Conservation (phyloP, 2,113 vertebrate genomes). For the Vidua macroura region DNA sequence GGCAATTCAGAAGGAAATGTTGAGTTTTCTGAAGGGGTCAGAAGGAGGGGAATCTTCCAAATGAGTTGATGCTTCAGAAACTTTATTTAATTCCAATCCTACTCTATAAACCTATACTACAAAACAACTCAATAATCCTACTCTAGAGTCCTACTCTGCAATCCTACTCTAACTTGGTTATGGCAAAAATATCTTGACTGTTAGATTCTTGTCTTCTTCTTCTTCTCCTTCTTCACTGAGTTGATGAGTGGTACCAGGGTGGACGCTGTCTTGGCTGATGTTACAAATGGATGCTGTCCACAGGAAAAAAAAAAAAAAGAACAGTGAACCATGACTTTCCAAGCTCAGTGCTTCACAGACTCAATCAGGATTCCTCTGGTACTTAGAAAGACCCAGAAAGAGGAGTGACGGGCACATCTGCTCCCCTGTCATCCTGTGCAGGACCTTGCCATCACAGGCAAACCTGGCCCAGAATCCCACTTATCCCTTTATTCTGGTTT, state of each 20-base stretch:
- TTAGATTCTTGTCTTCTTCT: neutral
- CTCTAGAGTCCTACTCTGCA: neutral
- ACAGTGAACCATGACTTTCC: neutral
- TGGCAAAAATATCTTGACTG: neutral
- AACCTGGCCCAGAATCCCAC: neutral
- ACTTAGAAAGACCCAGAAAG: neutral
- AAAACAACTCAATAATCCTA: too few relatives aligned
- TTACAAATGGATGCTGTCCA: neutral
- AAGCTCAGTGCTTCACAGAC: neutral
- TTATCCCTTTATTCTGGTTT: neutral
- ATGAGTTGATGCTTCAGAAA: conserved; percentile 53
- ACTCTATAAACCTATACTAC: neutral
- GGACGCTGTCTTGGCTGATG: neutral
- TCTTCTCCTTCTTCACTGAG: neutral
- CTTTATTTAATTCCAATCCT: conserved; percentile 46
- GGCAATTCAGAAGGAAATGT: conserved; percentile 66
- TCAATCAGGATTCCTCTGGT: neutral
- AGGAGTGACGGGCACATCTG: neutral
- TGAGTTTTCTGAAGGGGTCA: conserved; percentile 30
- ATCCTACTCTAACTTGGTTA: conserved; percentile 29
- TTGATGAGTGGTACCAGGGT: neutral
- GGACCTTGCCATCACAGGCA: neutral
- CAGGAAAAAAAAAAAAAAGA: neutral
- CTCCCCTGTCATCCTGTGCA: neutral
- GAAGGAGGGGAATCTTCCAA: conserved; percentile 42